Conservation (phyloP, 2,888 invertebrate genomes). For the Stenoptilia bipunctidactyla region DNA sequence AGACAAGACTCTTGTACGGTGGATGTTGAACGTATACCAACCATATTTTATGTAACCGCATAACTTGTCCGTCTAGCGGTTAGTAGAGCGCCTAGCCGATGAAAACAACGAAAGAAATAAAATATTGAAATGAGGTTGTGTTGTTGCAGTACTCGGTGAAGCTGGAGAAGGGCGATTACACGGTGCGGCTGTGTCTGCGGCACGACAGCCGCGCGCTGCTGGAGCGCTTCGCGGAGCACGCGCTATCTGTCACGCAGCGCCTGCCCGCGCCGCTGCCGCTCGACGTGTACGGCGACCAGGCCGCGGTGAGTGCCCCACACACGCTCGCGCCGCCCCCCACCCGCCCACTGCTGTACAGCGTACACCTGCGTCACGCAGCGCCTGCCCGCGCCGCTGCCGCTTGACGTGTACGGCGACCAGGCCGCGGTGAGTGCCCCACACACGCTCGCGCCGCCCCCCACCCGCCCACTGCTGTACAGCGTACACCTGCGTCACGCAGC, state of each 20-base stretch:
- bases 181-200: constrained; percentile 86
- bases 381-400: constrained; percentile 74
- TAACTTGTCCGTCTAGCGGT: no score
- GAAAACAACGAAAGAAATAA: no score
- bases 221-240: constrained; percentile 87
- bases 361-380: constrained; percentile 84
- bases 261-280: constrained; percentile 77
- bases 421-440: constrained; percentile 36
- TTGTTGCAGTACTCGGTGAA: constrained; percentile 81
- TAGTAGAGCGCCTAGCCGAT: no score
- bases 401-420: constrained; percentile 80
- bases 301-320: constrained; percentile 38
- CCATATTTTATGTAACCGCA: no score
- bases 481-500: constrained; percentile 84
- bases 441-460: constrained; percentile 94
- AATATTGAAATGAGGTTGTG: no score
- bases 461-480: constrained; percentile 85
- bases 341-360: constrained; percentile 87
- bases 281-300: constrained; percentile 77
- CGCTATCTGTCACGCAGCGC: constrained; percentile 82
- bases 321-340: constrained; percentile 94
- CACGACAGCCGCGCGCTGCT: constrained; percentile 89
- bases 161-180: constrained; percentile 96
- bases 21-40: no score
- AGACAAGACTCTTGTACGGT: no score